Base-by-base conservation (phyloP, 2,888 invertebrate genomes). In the Xestia xanthographa region DNA sequence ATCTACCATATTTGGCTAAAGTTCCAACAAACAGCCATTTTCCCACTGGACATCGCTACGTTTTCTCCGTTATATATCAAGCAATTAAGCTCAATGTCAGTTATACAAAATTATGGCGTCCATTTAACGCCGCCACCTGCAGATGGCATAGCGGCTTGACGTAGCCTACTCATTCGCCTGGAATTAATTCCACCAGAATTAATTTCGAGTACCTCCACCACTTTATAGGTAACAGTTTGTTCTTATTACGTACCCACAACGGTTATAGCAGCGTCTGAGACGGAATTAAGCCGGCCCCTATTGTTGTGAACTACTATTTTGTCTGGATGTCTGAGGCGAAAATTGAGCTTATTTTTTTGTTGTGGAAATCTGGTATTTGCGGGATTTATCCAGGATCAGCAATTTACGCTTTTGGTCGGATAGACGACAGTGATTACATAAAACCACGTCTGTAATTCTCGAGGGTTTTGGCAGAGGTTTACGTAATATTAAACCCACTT, bases 141-240 rank as follows among this genome's bases (percentile, higher is more conserved):
- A 88, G 89, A 86, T 87, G 88, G 84, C 84, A 86, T 78, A 73
- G 77, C 81, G 77, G 80, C 84, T 75, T 88, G 86, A 88, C 87
- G 85, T 89, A 80, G 86, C 87, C 86, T 86, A 84, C 88, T 89
- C 90, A 86, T 91, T 91, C 89, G 84, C 79, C 86, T 86, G 85
- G 90, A 91, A 92, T 92, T 93, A 92, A 93, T 93, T 92, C 88
- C 86, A 82, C 79, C 88, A 86, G 88, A 92, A 93, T 92, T 93
- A 92, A 92, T 91, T 91, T 81, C 73, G 83, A 90, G 86, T 89
- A 89, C 92, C 91, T 92, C 88, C 84, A 84, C 89, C 90, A 81
- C 86, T 90, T 90, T 90, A 90, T 90, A 91, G 89, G 90, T 88
- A 91, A 90, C 92, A 91, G 91, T 92, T 91, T 90, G 92, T 92